Evolutionary conservation across 2,797 vertebrate genomes (phyloP).

Genomic region (Eutrigla gurnardus): DNA sequence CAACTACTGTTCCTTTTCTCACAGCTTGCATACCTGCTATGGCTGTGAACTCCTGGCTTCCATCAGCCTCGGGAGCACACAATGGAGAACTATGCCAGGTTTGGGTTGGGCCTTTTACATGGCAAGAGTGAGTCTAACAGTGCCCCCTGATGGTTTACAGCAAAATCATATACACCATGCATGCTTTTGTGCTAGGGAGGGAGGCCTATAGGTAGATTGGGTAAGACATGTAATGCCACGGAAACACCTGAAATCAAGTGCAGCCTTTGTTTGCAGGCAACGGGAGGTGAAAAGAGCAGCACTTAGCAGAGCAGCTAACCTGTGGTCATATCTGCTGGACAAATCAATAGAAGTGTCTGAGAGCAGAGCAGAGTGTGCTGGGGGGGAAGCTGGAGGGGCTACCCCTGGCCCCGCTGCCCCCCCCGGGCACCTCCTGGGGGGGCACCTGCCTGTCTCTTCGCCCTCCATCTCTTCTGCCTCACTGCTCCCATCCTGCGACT

Average conservation of each 20-base stretch:
- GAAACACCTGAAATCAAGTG: slow-evolving; percentile 55
- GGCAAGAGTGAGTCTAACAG: slow-evolving; percentile 56
- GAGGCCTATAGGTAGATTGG: slow-evolving; percentile 3
- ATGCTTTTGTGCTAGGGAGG: slow-evolving; percentile 30
- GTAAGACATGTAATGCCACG: slow-evolving; percentile 23
- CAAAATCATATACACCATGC: slow-evolving; percentile 1
- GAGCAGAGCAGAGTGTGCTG: slow-evolving; percentile 83
- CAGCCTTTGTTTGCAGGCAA: slow-evolving; percentile 64
- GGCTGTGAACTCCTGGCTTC: slow-evolving; percentile 48
- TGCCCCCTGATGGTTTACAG: slow-evolving; percentile 67
- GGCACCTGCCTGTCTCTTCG: slow-evolving; percentile 77
- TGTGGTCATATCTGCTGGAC: slow-evolving; percentile 86
- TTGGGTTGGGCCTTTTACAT: slow-evolving; percentile 34
- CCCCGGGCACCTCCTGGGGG: slow-evolving; percentile 81
- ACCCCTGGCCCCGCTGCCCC: slow-evolving; percentile 85
- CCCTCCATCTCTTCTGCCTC: slow-evolving; percentile 83
- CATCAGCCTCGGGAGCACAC: slow-evolving; percentile 48
- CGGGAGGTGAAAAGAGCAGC: slow-evolving; percentile 74
- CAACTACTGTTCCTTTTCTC: slow-evolving; percentile 49
- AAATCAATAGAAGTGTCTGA: slow-evolving; percentile 94
- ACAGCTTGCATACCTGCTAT: slow-evolving; percentile 54
- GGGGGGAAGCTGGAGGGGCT: slow-evolving; percentile 82
- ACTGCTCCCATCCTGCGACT: slow-evolving; percentile 72
- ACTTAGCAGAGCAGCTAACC: slow-evolving; percentile 90
- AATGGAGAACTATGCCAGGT: slow-evolving; percentile 45